phyloP scores from a whole-genome alignment of 1,140 invertebrate genomes.

The Dreissena rostriformis region DNA sequence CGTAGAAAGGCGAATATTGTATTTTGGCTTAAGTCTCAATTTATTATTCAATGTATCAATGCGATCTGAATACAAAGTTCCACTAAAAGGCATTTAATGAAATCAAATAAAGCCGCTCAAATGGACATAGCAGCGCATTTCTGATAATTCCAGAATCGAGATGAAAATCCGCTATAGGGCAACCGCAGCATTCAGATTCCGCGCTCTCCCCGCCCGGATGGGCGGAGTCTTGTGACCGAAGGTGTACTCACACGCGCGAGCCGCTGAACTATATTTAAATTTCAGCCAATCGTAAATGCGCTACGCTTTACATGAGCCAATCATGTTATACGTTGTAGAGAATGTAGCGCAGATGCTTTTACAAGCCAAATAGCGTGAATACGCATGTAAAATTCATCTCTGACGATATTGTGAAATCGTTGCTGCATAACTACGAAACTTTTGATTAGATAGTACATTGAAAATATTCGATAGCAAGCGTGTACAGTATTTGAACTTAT shows the following conservation, averaged over 20 bases:
- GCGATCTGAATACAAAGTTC: slow-evolving; percentile 57
- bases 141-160: too few relatives aligned
- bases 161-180: too few relatives aligned
- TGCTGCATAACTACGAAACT: slow-evolving; percentile 25
- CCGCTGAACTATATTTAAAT: too few relatives aligned
- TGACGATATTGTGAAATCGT: slow-evolving; percentile 49
- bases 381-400: slow-evolving; percentile 45
- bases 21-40: slow-evolving; percentile 52
- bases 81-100: slow-evolving; percentile 61
- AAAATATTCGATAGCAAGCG: not conserved
- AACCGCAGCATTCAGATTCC: too few relatives aligned
- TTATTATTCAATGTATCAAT: slow-evolving; percentile 47
- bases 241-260: too few relatives aligned
- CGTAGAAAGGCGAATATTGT: not conserved
- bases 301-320: slow-evolving; percentile 17
- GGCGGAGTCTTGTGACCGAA: too few relatives aligned
- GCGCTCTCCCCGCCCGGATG: too few relatives aligned
- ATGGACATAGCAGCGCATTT: too few relatives aligned
- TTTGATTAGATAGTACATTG: slow-evolving; percentile 48
- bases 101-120: slow-evolving; percentile 56
- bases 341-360: slow-evolving; percentile 13
- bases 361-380: slow-evolving; percentile 50
- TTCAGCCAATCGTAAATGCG: slow-evolving; percentile 40
- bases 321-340: slow-evolving; percentile 31
- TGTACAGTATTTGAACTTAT: too few relatives aligned